phyloP scores from a whole-genome alignment of 2,797 vertebrate species.

The Hydrolagus colliei region DNA sequence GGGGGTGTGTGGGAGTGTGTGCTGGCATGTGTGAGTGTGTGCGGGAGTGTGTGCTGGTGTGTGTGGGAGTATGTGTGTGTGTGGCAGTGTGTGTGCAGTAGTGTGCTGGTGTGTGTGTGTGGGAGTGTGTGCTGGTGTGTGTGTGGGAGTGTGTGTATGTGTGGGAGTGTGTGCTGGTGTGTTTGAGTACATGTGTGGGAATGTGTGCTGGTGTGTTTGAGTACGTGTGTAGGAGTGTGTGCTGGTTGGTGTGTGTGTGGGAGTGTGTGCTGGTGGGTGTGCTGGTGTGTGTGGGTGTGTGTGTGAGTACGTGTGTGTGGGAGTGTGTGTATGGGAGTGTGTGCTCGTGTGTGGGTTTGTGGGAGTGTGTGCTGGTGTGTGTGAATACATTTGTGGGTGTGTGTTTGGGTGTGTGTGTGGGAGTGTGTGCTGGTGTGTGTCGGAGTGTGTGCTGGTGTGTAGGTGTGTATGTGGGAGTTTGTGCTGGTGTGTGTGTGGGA shows the following conservation, averaged over 20 bases:
- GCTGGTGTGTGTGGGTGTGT: background rate
- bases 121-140: background rate
- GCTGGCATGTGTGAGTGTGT: too few species aligned
- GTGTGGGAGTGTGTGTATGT: background rate
- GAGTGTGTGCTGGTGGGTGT: background rate
- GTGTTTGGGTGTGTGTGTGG: too few species aligned
- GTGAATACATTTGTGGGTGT: too few species aligned
- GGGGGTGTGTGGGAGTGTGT: too few species aligned
- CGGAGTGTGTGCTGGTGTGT: too few species aligned
- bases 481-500: too few species aligned
- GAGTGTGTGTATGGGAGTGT: too few species aligned
- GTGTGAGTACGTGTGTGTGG: background rate
- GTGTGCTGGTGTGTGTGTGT: background rate
- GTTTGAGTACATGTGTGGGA: background rate
- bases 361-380: too few species aligned
- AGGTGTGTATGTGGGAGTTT: too few species aligned
- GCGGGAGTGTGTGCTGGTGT: too few species aligned
- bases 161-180: background rate
- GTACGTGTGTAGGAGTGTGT: background rate
- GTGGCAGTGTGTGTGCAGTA: background rate
- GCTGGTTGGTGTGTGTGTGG: background rate
- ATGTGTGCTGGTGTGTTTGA: background rate
- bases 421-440: too few species aligned
- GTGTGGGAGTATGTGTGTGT: background rate
- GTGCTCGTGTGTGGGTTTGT: too few species aligned